A percentile compares a stretch with the other conserved stretches of the same genome.
These are phyloP conservation scores for Dryoscopus gambensis DNA, from an alignment of 2,113 vertebrate genomes.

Conservation along the genomic window DNA sequence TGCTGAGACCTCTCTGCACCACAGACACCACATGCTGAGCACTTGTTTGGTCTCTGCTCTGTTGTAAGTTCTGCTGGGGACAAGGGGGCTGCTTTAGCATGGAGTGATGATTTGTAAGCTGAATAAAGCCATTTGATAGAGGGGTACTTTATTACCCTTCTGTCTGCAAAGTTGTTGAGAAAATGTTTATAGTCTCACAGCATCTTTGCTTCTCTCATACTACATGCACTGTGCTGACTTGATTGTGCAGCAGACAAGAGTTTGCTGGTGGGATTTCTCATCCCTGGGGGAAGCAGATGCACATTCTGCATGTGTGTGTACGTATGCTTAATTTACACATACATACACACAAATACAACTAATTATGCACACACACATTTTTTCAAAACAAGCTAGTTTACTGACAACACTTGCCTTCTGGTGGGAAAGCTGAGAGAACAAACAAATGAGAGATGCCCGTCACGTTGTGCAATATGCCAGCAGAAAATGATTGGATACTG, in stretches of 20 bases:
- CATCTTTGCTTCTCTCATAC: not conserved
- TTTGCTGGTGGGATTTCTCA: not conserved
- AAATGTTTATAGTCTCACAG: not conserved
- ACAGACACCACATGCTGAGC: not conserved
- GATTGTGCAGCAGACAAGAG: not conserved
- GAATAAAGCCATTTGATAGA: not conserved
- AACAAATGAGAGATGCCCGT: slow-evolving; percentile 30
- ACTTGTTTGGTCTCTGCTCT: not conserved
- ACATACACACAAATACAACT: not conserved
- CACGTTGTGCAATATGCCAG: not conserved
- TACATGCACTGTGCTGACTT: not conserved
- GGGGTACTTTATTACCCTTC: not conserved
- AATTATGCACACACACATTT: not conserved
- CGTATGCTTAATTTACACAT: not conserved
- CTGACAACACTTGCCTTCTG: slow-evolving; percentile 29
- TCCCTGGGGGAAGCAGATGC: not conserved
- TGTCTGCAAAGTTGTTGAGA: not conserved
- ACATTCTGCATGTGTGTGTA: not conserved
- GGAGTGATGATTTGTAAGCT: rapidly evolving
- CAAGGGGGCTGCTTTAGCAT: not conserved
- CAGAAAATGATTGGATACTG: not conserved
- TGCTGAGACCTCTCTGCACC: not conserved
- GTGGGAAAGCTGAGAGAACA: slow-evolving; percentile 20
- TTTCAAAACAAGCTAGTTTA: slow-evolving; percentile 26
- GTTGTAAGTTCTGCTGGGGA: not conserved